Evolutionary conservation across 2,888 invertebrate species (phyloP).

Genomic region (Micropterix aruncella): DNA sequence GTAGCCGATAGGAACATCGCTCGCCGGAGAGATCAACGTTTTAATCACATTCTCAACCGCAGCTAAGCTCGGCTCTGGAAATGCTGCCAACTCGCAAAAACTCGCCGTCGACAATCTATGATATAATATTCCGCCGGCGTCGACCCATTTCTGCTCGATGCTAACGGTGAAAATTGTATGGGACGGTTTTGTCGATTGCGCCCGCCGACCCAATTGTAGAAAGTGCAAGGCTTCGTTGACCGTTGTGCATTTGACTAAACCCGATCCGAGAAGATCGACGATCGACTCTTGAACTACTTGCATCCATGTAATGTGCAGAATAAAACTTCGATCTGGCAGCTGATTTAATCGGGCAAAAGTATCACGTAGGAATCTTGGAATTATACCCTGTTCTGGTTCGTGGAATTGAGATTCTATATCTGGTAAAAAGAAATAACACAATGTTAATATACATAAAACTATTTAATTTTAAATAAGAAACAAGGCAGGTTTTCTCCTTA

Average conservation of each 20-base stretch:
- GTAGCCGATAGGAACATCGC: constrained; percentile 38
- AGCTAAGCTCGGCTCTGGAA: constrained; percentile 48
- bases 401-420: constrained; percentile 40
- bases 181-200: constrained; percentile 37
- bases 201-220: constrained; percentile 50
- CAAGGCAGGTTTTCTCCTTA: too few relatives aligned
- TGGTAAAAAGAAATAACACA: constrained; percentile 16
- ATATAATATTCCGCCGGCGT: constrained; percentile 49
- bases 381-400: constrained; percentile 57
- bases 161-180: constrained; percentile 61
- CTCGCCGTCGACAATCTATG: constrained; percentile 60
- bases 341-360: constrained; percentile 52
- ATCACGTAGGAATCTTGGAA: constrained; percentile 57
- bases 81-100: constrained; percentile 52
- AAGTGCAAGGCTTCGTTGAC: constrained; percentile 61
- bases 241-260: constrained; percentile 40
- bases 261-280: constrained; percentile 42
- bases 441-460: not conserved
- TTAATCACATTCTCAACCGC: constrained; percentile 52
- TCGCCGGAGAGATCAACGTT: constrained; percentile 37
- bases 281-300: constrained; percentile 56
- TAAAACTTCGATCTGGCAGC: constrained; percentile 48
- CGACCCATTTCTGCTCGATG: constrained; percentile 60
- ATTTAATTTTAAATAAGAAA: not conserved
- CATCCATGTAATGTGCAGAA: constrained; percentile 57